Evolutionary conservation across 92 coral and sea anemone species (phyloP).

Genomic region (Scolanthus callimorphus): DNA sequence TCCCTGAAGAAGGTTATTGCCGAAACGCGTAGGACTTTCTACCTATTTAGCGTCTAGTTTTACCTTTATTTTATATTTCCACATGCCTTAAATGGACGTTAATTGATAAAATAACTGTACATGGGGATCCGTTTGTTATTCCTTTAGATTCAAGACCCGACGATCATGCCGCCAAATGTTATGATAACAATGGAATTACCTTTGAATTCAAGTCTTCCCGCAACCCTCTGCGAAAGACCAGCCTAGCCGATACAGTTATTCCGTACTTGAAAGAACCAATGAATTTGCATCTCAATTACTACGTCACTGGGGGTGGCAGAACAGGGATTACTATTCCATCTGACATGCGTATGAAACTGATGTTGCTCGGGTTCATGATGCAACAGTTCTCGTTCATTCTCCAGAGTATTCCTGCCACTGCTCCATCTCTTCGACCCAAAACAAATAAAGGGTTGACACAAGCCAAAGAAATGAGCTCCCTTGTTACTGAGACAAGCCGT

Average conservation of each 20-base stretch:
- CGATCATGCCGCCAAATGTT: no score
- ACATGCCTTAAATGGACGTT: no score
- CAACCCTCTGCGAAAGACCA: slow-evolving; percentile 17
- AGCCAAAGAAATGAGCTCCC: slow-evolving; percentile 1
- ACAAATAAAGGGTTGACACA: neutral
- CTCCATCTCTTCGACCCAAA: slow-evolving; percentile 5
- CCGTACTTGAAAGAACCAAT: slow-evolving; percentile 24
- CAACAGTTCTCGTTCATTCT: neutral
- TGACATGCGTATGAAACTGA: slow-evolving; percentile 3
- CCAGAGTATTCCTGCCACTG: slow-evolving; percentile 5
- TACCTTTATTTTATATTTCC: no score
- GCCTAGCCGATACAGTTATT: slow-evolving; percentile 3
- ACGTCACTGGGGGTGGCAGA: slow-evolving; percentile 42
- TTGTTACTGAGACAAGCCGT: neutral
- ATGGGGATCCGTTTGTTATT: no score
- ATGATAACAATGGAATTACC: neutral
- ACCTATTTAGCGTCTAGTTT: no score
- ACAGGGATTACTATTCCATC: slow-evolving; percentile 20
- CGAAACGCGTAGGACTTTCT: no score
- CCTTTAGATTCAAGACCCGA: no score
- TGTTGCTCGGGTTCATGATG: slow-evolving; percentile 13
- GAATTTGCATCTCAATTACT: slow-evolving; percentile 22
- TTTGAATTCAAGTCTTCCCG: slow-evolving; percentile 5
- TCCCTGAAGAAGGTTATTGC: no score
- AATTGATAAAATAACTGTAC: no score